Conservation (phyloP, 2,113 vertebrate genomes). For the Ceuthmochares aereus region DNA sequence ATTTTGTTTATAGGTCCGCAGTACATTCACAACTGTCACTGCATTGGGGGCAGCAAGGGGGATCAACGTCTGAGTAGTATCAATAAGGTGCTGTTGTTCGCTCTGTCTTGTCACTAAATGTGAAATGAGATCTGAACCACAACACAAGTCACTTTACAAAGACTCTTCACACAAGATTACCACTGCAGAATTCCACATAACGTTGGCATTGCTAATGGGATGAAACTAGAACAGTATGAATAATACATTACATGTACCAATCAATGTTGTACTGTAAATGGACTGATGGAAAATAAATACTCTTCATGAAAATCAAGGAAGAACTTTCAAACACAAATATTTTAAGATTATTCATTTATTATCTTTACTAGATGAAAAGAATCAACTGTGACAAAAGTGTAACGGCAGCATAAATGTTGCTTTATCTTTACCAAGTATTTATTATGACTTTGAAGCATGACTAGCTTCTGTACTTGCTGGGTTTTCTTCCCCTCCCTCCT, state of each 20-base stretch:
- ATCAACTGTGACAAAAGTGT: slow-evolving; percentile 19
- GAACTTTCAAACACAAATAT: slow-evolving; percentile 62
- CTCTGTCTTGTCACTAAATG: slow-evolving; percentile 11
- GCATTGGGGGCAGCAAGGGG: neutral
- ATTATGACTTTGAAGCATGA: slow-evolving; percentile 39
- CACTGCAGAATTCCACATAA: slow-evolving; percentile 49
- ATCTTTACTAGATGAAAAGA: slow-evolving; percentile 29
- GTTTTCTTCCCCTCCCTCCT: neutral
- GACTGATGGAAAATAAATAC: slow-evolving; percentile 74
- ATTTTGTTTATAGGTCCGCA: neutral
- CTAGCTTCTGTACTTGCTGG: slow-evolving; percentile 1
- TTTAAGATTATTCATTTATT: slow-evolving; percentile 52
- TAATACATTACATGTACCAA: slow-evolving; percentile 74
- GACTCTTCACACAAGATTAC: slow-evolving; percentile 43
- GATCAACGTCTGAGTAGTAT: neutral
- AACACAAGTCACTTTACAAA: neutral
- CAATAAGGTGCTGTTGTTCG: slow-evolving; percentile 18
- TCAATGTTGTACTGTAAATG: slow-evolving; percentile 68
- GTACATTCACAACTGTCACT: neutral
- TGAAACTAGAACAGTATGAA: slow-evolving; percentile 75
- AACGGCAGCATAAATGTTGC: slow-evolving; percentile 43
- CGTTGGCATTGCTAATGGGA: slow-evolving; percentile 75
- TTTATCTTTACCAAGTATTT: slow-evolving; percentile 44
- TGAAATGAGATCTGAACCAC: slow-evolving; percentile 14
- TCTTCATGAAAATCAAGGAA: slow-evolving; percentile 65